These are phyloP conservation scores for Cyprinodon brontotheroides DNA, from an alignment of 2,113 vertebrate species.

Conservation along the genomic window DNA sequence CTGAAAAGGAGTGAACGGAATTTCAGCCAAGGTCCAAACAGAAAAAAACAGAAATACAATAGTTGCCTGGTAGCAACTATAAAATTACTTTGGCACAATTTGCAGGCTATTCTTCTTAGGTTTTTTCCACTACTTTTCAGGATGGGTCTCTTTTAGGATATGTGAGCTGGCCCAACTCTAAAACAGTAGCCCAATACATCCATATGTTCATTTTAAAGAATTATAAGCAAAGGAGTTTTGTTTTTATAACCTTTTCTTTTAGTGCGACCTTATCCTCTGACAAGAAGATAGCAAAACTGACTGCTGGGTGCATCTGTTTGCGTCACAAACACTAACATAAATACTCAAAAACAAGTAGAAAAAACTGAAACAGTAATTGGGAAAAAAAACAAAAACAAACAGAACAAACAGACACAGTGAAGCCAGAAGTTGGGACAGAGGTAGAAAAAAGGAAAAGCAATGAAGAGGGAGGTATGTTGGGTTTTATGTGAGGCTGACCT, in stretches of 20 bases:
- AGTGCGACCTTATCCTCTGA: slow-evolving; percentile 35
- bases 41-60: background rate
- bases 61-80: background rate
- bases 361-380: slow-evolving; percentile 7
- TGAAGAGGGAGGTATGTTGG: slow-evolving; percentile 41
- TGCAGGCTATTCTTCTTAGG: too few species aligned
- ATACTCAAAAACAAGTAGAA: background rate
- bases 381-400: slow-evolving; percentile 11
- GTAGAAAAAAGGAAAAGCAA: slow-evolving; percentile 29
- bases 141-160: too few species aligned
- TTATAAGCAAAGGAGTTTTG: slow-evolving; percentile 15
- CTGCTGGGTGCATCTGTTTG: slow-evolving; percentile 22
- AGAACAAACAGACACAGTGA: slow-evolving; percentile 8
- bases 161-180: too few species aligned
- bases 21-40: background rate
- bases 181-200: too few species aligned
- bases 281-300: slow-evolving; percentile 28
- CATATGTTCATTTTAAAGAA: too few species aligned
- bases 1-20: background rate
- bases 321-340: background rate
- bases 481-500: slow-evolving; percentile 66
- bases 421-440: slow-evolving; percentile 48
- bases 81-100: background rate
- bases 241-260: slow-evolving; percentile 23
- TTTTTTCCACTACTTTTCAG: too few species aligned